Evolutionary conservation across 2,888 invertebrate genomes (phyloP), one percentile per base, ranked within the genome.

Genomic region (Cephus pygmeus): DNA sequence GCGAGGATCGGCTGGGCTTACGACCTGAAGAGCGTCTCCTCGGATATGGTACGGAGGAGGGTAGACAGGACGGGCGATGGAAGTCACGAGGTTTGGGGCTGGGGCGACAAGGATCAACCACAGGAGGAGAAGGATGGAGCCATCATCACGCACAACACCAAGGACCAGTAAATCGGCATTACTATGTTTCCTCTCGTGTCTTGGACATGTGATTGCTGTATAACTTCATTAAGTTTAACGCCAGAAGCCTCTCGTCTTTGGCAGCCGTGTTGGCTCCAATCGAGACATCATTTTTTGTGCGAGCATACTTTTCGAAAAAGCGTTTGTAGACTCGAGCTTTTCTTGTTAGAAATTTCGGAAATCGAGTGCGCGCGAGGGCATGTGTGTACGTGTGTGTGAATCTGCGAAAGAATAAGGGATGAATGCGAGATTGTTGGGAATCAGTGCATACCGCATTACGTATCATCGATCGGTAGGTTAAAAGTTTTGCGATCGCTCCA

Each of bases 1-100:
- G 95, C 96, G 15, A 94, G 94, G 90, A 92, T 98, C 83, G 98
- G 98, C 31, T 96, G 95, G 95, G 97, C 97, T 0, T 97, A 97
- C 89, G 97, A 98, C 90, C 91, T 97, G 85, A 97, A 97, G 91
- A 95, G 95, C 0, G 97, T 96, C 0, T 95, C 96, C 0, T 88
- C 92, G 12, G 95, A 95, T 76, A 94, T 95, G 85, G 93, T 96
- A 15, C 92, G 94, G 87, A 94, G 93, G 85, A 92, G 97, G 31
- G 96, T 95, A 0, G 91, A 93, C 85, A 93, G 96, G 80, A 96
- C 96, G 0, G 96, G 96, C 0, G 96, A 96, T 85, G 96, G 96
- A 1, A 93, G 93, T 0, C 96, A 96, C 87, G 93, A 94, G 69
- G 92, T 96, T 9, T 97, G 97, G 97, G 97, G 97, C 83, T 92